Conservation (phyloP, 2,113 vertebrate genomes). For the Tetrax tetrax region DNA sequence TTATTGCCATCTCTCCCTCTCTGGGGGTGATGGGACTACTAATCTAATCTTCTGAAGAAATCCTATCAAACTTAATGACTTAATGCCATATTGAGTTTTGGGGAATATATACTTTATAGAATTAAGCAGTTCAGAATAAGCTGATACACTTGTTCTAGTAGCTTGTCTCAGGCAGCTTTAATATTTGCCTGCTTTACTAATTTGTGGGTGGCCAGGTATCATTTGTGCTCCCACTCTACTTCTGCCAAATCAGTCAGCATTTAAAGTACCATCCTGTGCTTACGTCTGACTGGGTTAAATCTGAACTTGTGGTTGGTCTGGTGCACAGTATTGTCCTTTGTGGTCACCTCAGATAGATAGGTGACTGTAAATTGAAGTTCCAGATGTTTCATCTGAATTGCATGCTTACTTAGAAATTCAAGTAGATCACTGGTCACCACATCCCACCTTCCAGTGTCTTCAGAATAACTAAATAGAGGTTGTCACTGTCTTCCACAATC, state of each 20-base stretch:
- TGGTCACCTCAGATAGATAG: not conserved
- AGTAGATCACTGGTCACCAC: not conserved
- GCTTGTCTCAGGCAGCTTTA: not conserved
- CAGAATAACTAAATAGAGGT: not conserved
- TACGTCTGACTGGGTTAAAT: not conserved
- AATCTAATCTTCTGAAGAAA: not conserved
- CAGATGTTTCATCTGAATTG: not conserved
- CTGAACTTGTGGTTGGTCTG: not conserved
- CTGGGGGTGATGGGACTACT: not conserved
- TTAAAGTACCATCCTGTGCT: not conserved
- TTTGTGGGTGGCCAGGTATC: not conserved
- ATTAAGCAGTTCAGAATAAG: not conserved
- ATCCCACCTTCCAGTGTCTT: not conserved
- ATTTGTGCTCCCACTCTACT: not conserved
- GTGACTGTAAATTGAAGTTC: not conserved
- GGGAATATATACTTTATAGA: not conserved
- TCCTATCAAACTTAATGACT: not conserved
- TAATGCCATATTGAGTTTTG: not conserved
- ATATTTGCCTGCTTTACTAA: not conserved
- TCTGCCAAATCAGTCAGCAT: not conserved
- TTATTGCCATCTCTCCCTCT: not conserved
- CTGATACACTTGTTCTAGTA: accelerated
- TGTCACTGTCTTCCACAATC: not conserved
- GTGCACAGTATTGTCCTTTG: not conserved
- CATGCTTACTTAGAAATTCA: not conserved